phyloP scores from a whole-genome alignment of 2,888 invertebrate genomes.

The Melipona bicolor region DNA sequence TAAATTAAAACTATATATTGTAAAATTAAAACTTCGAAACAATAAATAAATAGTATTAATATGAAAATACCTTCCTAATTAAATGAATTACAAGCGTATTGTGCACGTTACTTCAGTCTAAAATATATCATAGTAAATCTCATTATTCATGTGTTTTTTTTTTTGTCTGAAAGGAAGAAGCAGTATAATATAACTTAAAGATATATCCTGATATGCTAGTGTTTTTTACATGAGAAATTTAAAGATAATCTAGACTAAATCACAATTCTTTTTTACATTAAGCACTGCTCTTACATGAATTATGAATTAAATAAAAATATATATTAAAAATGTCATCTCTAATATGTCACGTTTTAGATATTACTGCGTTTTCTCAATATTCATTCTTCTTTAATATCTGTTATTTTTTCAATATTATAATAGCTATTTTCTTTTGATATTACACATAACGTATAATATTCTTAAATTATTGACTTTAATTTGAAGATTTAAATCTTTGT shows the following conservation, averaged over 20 bases:
- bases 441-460: constrained; percentile 23
- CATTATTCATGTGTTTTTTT: constrained; percentile 9
- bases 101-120: constrained; percentile 43
- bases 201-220: constrained; percentile 2
- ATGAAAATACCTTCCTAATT: constrained; percentile 10
- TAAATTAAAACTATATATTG: constrained; percentile 28
- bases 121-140: constrained; percentile 24
- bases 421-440: constrained; percentile 16
- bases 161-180: neutral
- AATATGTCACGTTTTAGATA: constrained; percentile 16
- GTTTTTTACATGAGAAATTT: constrained; percentile 10
- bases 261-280: constrained; percentile 27
- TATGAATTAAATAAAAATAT: constrained; percentile 23
- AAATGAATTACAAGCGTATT: constrained; percentile 26
- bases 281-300: constrained; percentile 14
- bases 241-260: constrained; percentile 34
- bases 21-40: constrained; percentile 5
- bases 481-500: constrained; percentile 24
- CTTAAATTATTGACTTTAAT: constrained; percentile 30
- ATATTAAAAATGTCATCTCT: constrained; percentile 8
- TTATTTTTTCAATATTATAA: constrained; percentile 32
- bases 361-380: constrained; percentile 33
- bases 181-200: constrained; percentile 21
- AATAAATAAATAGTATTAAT: constrained; percentile 55
- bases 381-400: constrained; percentile 12